Base-by-base conservation (phyloP, 1,140 invertebrate genomes). In the Hyposmocoma kahamanoa region DNA sequence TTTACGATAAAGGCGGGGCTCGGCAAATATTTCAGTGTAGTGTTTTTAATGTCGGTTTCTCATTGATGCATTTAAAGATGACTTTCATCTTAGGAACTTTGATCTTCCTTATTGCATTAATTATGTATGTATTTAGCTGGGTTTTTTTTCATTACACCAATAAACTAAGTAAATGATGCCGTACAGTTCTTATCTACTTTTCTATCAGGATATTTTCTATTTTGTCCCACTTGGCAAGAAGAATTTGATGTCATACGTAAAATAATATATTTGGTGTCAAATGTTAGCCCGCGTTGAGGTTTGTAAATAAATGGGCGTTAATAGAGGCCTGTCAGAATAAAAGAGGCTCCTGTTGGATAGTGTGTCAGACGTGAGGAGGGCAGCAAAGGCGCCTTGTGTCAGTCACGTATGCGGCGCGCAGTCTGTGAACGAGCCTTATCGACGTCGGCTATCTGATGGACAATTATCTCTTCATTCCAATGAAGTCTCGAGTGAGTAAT, bases 361-460 rank as follows among this genome's bases (percentile, higher is more conserved):
- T 75, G 53, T 73, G 74, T 73, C 67, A 64, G 45, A 73, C 70
- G 70, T 78, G 75, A 75, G 52, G 44, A 43, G 65, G 51, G 47
- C 62, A 41, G 47, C 41, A 62, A 72, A 60, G 57, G 47, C 45
- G 19, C 62, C 44, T 59, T 65, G 51, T 58, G 20, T 36, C 21
- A 50, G 60, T 58, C 68, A 72, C 68, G 67, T 71, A 58, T 57
- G 60, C 64, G 64, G 47, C 67, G 52, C 53, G 53, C 62, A 56
- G 65, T 74, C 67, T 71, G 67, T 42, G 53, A 42, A 55, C 50
- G 42, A 44, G 43, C 50, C 50, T 53, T 61, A 67, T 59, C 61
- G 32, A 21, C 48, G 34, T 32, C 24, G 24, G 24, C 32, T 38
- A 49, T 42, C 38, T 15, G 30, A 52, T 47, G 49, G 38, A 55